Percentiles rank a stretch among this genome's conserved stretches.
These are phyloP conservation scores for Bolinopsis microptera DNA, from an alignment of 37 sponge, comb jelly and placozoan species.

Conservation along the genomic window DNA sequence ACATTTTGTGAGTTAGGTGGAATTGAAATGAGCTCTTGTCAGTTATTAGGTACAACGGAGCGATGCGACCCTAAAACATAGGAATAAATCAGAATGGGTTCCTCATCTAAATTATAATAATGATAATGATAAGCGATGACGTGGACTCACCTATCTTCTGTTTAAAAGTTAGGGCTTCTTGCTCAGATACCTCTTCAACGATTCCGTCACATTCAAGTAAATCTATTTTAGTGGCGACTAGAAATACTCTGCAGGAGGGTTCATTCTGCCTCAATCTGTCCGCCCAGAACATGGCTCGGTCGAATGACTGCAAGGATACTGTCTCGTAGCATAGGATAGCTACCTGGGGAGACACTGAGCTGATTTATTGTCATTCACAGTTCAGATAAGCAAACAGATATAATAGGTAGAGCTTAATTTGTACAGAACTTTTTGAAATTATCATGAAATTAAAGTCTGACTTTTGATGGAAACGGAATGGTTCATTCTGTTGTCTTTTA, in stretches of 20 bases:
- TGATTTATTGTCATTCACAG: no score
- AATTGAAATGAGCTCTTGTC: not conserved
- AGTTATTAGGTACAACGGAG: not conserved
- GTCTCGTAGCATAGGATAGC: slow-evolving; percentile 11
- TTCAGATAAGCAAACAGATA: no score
- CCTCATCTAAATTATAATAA: no score
- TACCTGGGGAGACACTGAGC: not conserved
- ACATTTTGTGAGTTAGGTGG: no score
- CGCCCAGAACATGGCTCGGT: slow-evolving; percentile 1
- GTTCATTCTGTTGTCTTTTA: no score
- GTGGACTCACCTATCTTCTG: not conserved
- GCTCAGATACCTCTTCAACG: not conserved
- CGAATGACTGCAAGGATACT: not conserved
- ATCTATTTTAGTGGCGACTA: slow-evolving; percentile 27
- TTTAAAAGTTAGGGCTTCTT: not conserved
- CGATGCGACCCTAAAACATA: no score
- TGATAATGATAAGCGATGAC: no score
- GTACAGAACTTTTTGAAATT: no score
- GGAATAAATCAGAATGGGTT: no score
- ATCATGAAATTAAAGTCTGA: no score
- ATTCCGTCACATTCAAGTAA: not conserved
- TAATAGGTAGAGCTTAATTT: no score
- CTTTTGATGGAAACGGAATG: no score
- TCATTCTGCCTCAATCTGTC: not conserved
- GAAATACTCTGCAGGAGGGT: not conserved